Base-by-base conservation (phyloP, 2,113 vertebrate genomes). In the Sinocyclocheilus rhinocerous region DNA sequence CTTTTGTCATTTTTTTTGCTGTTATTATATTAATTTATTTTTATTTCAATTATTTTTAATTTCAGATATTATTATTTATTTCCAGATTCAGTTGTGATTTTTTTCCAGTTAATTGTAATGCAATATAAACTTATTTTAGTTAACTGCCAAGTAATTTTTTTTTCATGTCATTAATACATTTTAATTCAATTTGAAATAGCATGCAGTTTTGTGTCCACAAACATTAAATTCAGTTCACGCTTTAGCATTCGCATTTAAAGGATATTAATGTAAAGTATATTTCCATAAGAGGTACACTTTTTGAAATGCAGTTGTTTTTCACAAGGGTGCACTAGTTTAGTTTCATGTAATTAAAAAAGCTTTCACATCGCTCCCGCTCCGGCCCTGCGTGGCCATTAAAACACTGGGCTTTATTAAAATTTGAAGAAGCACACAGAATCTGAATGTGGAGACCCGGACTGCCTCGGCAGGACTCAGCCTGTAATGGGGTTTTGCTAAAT, bases 401-500 rank as follows among this genome's bases (percentile, higher is more conserved):
- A 72, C 81, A 55, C 24, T 36, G 42, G 16, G 24, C 29, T 22
- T 48, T 59, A 80, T 84, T 65, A 79, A 73, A 80, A 45, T 70
- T 73, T 59, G 11, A 50, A 36, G 55, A 81, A 76, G 7, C 61
- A 45, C 67, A 77, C 59, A 87, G 36, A 77, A 83, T 65, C 48
- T 87, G 50, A 81, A 36, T 77, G 76, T 29, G 16, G 26, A 57
- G 76, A 57, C 48, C 67, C 2, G 24, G 24, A 4, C 45, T 45
- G 45, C 45, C 45, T 10, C 45, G 10, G 2, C 45, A 10, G 45
- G 0, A 10, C 45, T 1, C 61, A 61, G 55, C 50, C 75, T 78
- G 73, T 82, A 80, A 76, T 67, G 59, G 76, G 65, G 52, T 84
- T 76, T 72, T 11, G 55, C 76, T 82, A 82, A 88, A 88, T 85